Percentiles rank a stretch among this genome's conserved stretches.
Conservation (phyloP, 2,113 vertebrate genomes). For the Brachyhypopomus occidentalis region DNA sequence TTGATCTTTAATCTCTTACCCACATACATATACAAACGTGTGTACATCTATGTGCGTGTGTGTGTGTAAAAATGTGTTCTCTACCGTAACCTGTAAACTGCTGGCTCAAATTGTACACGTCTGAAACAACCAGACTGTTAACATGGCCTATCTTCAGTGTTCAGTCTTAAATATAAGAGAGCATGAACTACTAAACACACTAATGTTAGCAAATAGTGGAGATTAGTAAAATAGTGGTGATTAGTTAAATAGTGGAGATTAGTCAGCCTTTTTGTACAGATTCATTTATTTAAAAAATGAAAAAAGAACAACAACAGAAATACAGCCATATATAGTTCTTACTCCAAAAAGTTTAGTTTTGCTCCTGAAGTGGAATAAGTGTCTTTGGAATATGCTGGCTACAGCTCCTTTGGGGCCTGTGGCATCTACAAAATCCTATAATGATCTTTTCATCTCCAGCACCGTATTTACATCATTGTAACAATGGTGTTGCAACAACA, state of each 20-base stretch:
- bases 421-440: not conserved
- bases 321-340: too few species aligned
- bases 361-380: not conserved
- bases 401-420: not conserved
- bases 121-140: not conserved
- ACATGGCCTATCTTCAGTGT: too few species aligned
- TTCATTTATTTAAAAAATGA: too few species aligned
- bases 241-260: too few species aligned
- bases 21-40: too few species aligned
- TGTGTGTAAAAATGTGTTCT: not conserved
- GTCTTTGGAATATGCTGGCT: not conserved
- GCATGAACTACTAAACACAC: too few species aligned
- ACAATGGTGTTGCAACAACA: conserved; percentile 6
- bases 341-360: not conserved
- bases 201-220: too few species aligned
- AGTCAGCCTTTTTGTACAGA: too few species aligned
- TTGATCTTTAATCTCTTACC: not conserved
- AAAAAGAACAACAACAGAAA: too few species aligned
- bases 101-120: not conserved
- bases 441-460: not conserved
- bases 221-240: too few species aligned
- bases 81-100: not conserved
- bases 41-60: too few species aligned
- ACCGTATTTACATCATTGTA: conserved; percentile 37
- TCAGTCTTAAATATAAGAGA: too few species aligned